A percentile compares a stretch with the other conserved stretches of the same genome.
phyloP scores from a whole-genome alignment of 2,113 vertebrate genomes.

The Oophaga pumilio region DNA sequence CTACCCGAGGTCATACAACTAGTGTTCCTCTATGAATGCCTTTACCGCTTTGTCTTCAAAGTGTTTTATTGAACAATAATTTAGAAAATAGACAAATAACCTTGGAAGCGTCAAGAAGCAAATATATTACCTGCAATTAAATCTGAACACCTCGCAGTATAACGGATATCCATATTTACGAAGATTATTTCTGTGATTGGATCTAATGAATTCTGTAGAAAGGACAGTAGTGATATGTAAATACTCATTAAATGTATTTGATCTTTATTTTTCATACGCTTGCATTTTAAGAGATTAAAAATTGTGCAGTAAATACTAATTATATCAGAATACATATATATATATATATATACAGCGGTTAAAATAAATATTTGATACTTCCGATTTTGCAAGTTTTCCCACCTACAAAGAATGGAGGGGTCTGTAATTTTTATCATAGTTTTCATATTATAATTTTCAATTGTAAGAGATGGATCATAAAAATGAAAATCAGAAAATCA shows the following conservation, averaged over 20 bases:
- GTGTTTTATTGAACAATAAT: neutral
- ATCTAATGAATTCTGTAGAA: neutral
- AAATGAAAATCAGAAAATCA: too few species aligned
- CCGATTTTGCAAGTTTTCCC: too few species aligned
- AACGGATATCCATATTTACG: neutral
- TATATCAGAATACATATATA: neutral
- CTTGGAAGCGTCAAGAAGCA: neutral
- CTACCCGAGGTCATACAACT: neutral
- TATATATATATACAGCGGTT: too few species aligned
- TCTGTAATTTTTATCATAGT: too few species aligned
- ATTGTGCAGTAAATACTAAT: neutral
- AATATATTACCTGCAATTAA: neutral
- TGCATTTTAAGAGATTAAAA: neutral
- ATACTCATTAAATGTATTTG: neutral
- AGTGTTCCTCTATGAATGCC: neutral
- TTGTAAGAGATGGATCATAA: too few species aligned
- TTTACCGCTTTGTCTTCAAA: neutral
- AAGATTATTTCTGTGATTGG: neutral
- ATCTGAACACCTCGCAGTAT: neutral
- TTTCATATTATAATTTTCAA: too few species aligned
- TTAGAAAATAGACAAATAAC: slow-evolving; percentile 1
- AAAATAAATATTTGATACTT: too few species aligned
- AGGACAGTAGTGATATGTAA: slow-evolving; percentile 10
- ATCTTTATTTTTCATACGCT: neutral
- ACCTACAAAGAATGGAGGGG: too few species aligned